These are phyloP conservation scores for Urocynchramus pylzowi DNA, from an alignment of 2,113 vertebrate genomes.

Conservation along the genomic window DNA sequence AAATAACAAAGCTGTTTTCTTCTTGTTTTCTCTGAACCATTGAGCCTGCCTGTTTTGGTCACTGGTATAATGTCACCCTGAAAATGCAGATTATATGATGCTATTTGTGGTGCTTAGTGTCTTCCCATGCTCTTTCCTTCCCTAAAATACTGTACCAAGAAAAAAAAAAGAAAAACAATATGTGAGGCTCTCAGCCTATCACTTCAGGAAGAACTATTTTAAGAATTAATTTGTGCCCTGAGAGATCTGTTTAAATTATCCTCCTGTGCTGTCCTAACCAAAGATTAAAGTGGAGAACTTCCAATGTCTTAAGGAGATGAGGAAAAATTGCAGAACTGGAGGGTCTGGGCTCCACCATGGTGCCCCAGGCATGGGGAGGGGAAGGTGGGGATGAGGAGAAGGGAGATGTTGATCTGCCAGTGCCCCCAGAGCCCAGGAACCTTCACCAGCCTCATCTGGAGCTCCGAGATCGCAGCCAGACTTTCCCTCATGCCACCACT, in stretches of 20 bases:
- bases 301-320: not conserved
- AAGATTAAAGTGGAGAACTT: conserved; percentile 53
- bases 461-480: not conserved
- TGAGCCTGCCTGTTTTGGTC: not conserved
- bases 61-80: conserved; percentile 23
- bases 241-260: conserved; percentile 60
- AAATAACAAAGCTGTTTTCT: not conserved
- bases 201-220: conserved; percentile 42
- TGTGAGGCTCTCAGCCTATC: not conserved
- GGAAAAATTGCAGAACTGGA: not conserved
- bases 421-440: not conserved
- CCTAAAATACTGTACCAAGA: not conserved
- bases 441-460: not conserved
- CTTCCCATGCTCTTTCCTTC: not conserved
- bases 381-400: not conserved
- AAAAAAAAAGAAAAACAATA: not conserved
- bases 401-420: not conserved
- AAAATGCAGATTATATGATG: not conserved
- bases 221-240: conserved; percentile 41
- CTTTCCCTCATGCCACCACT: not conserved
- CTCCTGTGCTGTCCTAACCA: not conserved
- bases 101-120: not conserved
- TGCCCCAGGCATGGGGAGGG: not conserved
- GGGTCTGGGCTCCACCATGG: not conserved
- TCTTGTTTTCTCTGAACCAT: not conserved